These are phyloP conservation scores for Netelia virgata DNA, from an alignment of 2,888 invertebrate species.

Conservation along the genomic window DNA sequence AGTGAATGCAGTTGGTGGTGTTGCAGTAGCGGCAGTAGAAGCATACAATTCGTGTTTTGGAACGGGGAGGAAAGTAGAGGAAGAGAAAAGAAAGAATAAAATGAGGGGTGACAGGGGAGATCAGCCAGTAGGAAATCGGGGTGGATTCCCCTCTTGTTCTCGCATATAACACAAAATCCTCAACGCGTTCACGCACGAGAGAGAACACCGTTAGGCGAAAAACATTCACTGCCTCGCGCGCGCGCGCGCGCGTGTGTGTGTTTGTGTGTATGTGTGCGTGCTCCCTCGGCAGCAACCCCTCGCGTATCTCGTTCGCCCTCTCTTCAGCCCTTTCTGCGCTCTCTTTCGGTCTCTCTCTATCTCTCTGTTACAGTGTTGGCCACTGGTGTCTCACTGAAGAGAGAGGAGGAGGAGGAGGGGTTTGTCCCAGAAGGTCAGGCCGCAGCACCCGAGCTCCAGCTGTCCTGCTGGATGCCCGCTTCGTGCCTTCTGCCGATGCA, in stretches of 20 bases:
- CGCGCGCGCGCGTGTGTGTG: too few species aligned
- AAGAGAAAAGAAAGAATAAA: conserved; percentile 23
- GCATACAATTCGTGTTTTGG: conserved; percentile 19
- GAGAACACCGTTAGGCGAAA: too few species aligned
- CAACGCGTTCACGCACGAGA: too few species aligned
- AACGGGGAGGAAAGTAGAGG: conserved; percentile 9
- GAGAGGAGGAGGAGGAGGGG: conserved; percentile 81
- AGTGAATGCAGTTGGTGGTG: conserved; percentile 72
- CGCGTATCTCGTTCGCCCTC: conserved; percentile 46
- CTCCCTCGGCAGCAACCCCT: conserved; percentile 19
- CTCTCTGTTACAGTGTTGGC: conserved; percentile 80
- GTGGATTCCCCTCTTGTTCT: conserved; percentile 29
- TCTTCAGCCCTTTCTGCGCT: conserved; percentile 62
- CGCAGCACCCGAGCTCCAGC: conserved; percentile 76
- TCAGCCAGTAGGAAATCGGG: background rate
- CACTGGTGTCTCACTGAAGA: conserved; percentile 82
- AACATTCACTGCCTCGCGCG: too few species aligned
- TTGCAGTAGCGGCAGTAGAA: conserved; percentile 22
- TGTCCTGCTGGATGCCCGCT: conserved; percentile 77
- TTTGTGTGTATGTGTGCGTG: too few species aligned
- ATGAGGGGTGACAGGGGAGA: conserved; percentile 18
- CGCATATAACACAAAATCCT: background rate
- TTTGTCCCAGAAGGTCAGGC: conserved; percentile 78
- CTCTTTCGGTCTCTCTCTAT: conserved; percentile 70
- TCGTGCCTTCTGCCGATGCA: conserved; percentile 63